Percentiles rank a stretch among this genome's conserved stretches.
phyloP scores from a whole-genome alignment of 2,113 vertebrate species.

The Illadopsis cleaveri region DNA sequence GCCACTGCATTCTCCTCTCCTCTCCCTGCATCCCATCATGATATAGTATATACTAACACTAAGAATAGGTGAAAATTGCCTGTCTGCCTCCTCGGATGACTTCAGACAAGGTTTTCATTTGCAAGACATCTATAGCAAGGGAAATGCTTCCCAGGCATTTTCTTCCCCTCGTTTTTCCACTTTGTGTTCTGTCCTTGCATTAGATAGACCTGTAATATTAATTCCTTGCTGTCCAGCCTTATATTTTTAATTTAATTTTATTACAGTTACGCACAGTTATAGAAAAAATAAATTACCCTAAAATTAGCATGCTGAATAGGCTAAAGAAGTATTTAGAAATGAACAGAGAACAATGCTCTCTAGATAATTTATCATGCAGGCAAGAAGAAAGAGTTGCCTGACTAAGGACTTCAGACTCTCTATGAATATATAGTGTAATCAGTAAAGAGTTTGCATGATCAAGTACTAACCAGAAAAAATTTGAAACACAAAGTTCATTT shows the following conservation, averaged over 20 bases:
- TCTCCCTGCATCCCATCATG: neutral
- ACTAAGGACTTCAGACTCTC: slow-evolving; percentile 29
- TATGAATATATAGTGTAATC: slow-evolving; percentile 9
- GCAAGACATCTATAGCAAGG: neutral
- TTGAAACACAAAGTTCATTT: neutral
- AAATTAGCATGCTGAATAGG: slow-evolving; percentile 47
- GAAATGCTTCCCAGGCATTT: slow-evolving; percentile 19
- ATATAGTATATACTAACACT: neutral
- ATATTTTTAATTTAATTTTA: slow-evolving; percentile 30
- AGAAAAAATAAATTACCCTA: slow-evolving; percentile 44
- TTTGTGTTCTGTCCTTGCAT: neutral
- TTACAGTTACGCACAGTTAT: neutral
- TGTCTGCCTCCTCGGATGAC: slow-evolving; percentile 5
- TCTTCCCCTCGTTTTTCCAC: neutral
- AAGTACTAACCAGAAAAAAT: slow-evolving; percentile 7
- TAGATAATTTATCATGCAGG: slow-evolving; percentile 42
- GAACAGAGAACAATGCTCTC: slow-evolving; percentile 24
- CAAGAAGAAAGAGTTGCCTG: slow-evolving; percentile 27
- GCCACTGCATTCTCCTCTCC: neutral
- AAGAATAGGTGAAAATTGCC: slow-evolving; percentile 3
- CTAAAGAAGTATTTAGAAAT: slow-evolving; percentile 41
- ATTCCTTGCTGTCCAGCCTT: neutral
- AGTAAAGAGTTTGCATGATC: slow-evolving; percentile 24
- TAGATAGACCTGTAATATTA: neutral
- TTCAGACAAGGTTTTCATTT: slow-evolving; percentile 14